Evolutionary conservation across 2,888 invertebrate species (phyloP).

Genomic region (Octonoba sinensis): DNA sequence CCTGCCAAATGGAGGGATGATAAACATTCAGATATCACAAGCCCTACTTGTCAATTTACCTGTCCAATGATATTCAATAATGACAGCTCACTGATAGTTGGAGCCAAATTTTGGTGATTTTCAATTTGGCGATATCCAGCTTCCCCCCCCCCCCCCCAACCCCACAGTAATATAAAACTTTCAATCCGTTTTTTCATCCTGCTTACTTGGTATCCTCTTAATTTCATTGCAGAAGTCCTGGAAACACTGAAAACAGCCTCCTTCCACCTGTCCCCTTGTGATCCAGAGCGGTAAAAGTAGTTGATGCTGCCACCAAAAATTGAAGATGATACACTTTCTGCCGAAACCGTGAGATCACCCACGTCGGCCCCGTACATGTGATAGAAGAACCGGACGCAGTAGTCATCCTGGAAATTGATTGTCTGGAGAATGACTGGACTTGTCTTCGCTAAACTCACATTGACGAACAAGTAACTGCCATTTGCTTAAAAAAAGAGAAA

Average conservation of each 20-base stretch:
- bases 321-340: background rate
- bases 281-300: conserved; percentile 24
- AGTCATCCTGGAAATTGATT: background rate
- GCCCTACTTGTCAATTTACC: too few species aligned
- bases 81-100: too few species aligned
- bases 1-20: too few species aligned
- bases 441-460: conserved; percentile 23
- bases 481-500: conserved; percentile 31
- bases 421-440: conserved; percentile 25
- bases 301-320: background rate
- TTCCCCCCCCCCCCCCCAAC: too few species aligned
- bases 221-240: background rate
- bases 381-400: conserved; percentile 54
- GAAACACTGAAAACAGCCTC: conserved; percentile 27
- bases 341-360: conserved; percentile 24
- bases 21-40: too few species aligned
- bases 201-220: conserved; percentile 39
- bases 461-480: conserved; percentile 49
- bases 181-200: too few species aligned
- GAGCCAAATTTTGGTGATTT: too few species aligned
- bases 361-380: conserved; percentile 62
- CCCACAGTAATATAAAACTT: too few species aligned
- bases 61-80: too few species aligned
- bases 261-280: conserved; percentile 59
- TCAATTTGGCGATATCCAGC: too few species aligned